Evolutionary conservation across 2,888 invertebrate genomes (phyloP).

Genomic region (Mythimna lalbum): DNA sequence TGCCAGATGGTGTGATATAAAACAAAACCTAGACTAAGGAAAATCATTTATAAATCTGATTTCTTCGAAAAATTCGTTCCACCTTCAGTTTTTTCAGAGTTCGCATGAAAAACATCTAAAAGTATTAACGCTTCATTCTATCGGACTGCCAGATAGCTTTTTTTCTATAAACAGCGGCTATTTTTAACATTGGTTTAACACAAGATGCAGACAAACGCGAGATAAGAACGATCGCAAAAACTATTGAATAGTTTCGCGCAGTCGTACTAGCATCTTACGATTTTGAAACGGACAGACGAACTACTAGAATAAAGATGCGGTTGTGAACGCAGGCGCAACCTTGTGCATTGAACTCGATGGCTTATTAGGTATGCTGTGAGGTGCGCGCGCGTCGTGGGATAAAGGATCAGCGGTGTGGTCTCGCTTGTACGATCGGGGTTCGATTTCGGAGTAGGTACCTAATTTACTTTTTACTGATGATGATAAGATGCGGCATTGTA

Average conservation of each 20-base stretch:
- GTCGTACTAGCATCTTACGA: constrained; percentile 22
- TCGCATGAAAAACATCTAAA: constrained; percentile 27
- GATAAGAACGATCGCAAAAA: constrained; percentile 48
- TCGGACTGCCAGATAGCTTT: constrained; percentile 31
- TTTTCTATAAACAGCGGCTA: constrained; percentile 37
- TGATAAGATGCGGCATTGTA: neutral
- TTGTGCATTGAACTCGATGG: constrained; percentile 73
- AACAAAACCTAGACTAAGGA: constrained; percentile 11
- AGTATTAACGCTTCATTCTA: constrained; percentile 32
- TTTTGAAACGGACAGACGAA: constrained; percentile 27
- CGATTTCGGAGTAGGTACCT: constrained; percentile 42
- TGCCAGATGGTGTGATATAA: neutral
- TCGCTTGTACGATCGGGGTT: constrained; percentile 33
- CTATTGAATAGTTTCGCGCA: constrained; percentile 4
- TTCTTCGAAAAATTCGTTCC: constrained; percentile 27
- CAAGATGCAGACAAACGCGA: constrained; percentile 25
- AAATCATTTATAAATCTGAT: constrained; percentile 5
- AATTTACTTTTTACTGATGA: constrained; percentile 21
- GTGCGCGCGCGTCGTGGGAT: constrained; percentile 70
- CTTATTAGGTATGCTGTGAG: constrained; percentile 71
- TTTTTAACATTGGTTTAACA: constrained; percentile 41
- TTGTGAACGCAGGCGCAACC: constrained; percentile 47
- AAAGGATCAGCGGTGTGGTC: constrained; percentile 68
- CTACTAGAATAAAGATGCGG: constrained; percentile 54
- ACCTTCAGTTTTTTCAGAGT: constrained; percentile 33